phyloP scores from a whole-genome alignment of 2,797 vertebrate genomes.

The Amniataba percoides region DNA sequence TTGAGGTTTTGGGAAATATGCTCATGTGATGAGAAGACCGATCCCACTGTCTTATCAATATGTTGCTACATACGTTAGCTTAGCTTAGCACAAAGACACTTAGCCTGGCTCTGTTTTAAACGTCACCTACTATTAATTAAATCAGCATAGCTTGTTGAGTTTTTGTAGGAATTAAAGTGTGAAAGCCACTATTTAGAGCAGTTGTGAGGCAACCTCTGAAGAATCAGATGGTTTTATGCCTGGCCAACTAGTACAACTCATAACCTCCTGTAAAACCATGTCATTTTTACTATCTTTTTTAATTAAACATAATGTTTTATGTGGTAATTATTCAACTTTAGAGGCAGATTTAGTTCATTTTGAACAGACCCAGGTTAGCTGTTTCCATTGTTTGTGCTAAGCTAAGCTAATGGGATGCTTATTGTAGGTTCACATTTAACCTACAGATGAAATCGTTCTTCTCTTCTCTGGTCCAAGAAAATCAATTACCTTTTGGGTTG shows the following conservation, averaged over 20 bases:
- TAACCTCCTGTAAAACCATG: neutral
- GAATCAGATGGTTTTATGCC: neutral
- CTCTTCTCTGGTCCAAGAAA: neutral
- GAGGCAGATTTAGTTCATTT: neutral
- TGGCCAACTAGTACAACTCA: neutral
- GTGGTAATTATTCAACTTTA: neutral
- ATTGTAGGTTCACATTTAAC: too few relatives aligned
- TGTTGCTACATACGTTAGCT: neutral
- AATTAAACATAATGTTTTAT: too few relatives aligned
- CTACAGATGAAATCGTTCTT: neutral
- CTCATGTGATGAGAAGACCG: neutral
- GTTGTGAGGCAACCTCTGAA: neutral
- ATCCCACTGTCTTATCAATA: too few relatives aligned
- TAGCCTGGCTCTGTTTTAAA: too few relatives aligned
- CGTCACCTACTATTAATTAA: too few relatives aligned
- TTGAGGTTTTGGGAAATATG: neutral
- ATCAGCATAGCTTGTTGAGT: neutral
- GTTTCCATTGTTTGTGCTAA: neutral
- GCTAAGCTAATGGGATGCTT: conserved; percentile 5
- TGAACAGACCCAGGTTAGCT: neutral
- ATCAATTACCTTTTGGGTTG: neutral
- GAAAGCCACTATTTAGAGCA: neutral
- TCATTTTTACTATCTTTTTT: too few relatives aligned
- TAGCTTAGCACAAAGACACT: neutral
- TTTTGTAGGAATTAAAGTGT: too few relatives aligned